phyloP scores from a whole-genome alignment of 1,140 invertebrate species.

The Mylabris phalerata region DNA sequence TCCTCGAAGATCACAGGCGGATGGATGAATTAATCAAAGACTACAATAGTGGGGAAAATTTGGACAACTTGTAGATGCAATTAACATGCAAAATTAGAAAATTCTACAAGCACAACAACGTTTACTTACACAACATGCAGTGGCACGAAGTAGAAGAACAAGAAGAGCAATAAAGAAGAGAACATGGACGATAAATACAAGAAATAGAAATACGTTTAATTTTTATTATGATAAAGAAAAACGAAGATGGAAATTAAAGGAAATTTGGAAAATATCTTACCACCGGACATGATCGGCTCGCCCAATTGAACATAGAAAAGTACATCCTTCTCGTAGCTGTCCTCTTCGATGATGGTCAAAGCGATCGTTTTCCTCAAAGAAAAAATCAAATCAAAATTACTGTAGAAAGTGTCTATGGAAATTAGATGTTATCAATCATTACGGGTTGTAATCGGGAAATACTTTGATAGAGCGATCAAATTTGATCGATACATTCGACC shows the following conservation, averaged over 20 bases:
- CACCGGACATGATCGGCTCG: constrained; percentile 76
- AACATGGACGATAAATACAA: constrained; percentile 25
- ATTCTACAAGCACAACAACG: neutral
- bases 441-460: no score
- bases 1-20: no score
- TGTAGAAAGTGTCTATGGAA: no score
- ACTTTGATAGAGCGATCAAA: no score
- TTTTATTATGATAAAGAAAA: constrained; percentile 1
- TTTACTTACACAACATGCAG: constrained; percentile 37
- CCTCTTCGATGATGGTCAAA: constrained; percentile 88
- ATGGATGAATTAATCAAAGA: no score
- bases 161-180: constrained; percentile 18
- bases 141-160: constrained; percentile 25
- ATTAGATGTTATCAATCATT: neutral
- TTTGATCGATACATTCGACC: no score
- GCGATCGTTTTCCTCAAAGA: constrained; percentile 79
- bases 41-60: no score
- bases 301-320: constrained; percentile 88
- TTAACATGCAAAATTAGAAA: no score
- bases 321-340: constrained; percentile 96
- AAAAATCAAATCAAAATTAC: constrained; percentile 18
- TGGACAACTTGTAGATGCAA: no score
- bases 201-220: constrained; percentile 20
- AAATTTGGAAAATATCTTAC: constrained; percentile 49
- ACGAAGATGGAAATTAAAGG: constrained; percentile 8